Base-by-base conservation (phyloP, 1,140 invertebrate species). In the Drosophila elegans region DNA sequence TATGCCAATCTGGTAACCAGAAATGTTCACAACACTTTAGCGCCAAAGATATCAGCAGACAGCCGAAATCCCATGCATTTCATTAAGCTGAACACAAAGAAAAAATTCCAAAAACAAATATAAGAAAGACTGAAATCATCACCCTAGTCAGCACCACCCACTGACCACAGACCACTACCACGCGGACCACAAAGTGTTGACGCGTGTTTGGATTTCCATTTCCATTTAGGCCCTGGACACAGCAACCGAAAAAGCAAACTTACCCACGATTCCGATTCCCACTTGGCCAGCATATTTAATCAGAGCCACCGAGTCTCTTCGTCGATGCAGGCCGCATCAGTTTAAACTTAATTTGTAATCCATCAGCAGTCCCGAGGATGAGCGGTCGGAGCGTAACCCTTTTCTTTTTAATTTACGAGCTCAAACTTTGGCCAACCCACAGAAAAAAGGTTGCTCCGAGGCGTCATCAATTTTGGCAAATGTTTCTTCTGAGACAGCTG, bases 121-220 rank as follows among this genome's bases (percentile, higher is more conserved):
- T 29, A 32, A 51, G 27, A 11, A 21, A 53, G 51, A 53, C 41
- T 7, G 57, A 41, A 62, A 36, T 49, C 64, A 44, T 13, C 39
- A 53, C 48, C 74, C 42, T 27, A 39, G 45, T 55, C 44, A 57
- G 41, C 44, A 25, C 66, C 57, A 56, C 66, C 59, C 45, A 64
- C 49, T 46, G 61, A 66, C 63, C 79, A 81, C 68, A 25, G 78
- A 46, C 60, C 63, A 53, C 74, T 21, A 21, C 16, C 16, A 1
- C 16, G 16, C 68, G 32, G 78, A 46, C 60, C 63, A 53, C 74
- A 77, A 73, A 67, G 79, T 81, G 78, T 78, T 79, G 75, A 89
- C 79, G 83, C 83, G 83, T 88, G 83, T 88, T 89, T 73, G 55
- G 83, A 89, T 83, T 88, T 82, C 80, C 79, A 89, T 83, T 88